These are phyloP conservation scores for Catharus minimus DNA, from an alignment of 2,113 vertebrate genomes.

Conservation along the genomic window DNA sequence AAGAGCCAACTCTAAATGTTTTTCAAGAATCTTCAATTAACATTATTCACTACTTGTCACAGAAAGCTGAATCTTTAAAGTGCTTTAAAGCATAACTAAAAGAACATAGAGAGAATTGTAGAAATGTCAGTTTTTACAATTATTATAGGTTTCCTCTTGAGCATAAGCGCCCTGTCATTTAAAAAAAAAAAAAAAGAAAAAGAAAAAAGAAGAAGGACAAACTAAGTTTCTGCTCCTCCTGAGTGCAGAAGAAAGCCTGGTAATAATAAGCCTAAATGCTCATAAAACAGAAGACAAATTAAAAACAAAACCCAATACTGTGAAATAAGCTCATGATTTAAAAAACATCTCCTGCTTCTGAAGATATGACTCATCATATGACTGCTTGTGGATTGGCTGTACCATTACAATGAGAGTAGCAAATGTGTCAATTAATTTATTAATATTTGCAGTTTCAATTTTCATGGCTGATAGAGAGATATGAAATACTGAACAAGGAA, in stretches of 20 bases:
- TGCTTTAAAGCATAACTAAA: not conserved
- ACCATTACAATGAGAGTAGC: not conserved
- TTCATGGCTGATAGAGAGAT: constrained; percentile 23
- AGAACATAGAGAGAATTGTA: not conserved
- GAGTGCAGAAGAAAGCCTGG: not conserved
- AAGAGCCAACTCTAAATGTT: not conserved
- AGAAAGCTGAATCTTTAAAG: not conserved
- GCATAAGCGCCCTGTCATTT: not conserved
- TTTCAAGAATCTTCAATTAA: not conserved
- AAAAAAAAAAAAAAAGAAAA: not conserved
- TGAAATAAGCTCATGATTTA: not conserved
- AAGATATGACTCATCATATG: not conserved
- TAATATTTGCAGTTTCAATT: constrained; percentile 32
- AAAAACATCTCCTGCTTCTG: not conserved
- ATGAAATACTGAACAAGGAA: constrained; percentile 17
- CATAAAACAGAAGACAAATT: not conserved
- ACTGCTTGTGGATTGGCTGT: not conserved
- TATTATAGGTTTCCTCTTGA: not conserved
- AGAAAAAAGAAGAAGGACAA: not conserved
- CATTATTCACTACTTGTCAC: not conserved
- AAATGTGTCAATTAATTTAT: constrained; percentile 32
- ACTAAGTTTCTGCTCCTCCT: not conserved
- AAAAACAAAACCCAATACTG: not conserved
- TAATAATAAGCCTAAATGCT: not conserved
- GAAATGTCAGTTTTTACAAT: not conserved